Evolutionary conservation across 2,888 invertebrate species (phyloP).

Genomic region (Tillus elongatus): DNA sequence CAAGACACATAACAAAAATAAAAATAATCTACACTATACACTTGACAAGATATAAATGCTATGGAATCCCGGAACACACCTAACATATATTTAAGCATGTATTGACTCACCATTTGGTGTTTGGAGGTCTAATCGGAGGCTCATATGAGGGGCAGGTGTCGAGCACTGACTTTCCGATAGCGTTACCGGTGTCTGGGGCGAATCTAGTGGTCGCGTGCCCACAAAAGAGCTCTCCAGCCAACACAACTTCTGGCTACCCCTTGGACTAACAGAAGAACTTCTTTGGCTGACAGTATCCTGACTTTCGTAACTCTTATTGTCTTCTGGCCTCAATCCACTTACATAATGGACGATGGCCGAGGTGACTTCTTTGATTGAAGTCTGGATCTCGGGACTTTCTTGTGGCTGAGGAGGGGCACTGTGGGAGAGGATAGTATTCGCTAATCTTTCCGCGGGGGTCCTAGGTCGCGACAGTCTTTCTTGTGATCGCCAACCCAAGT

Average conservation of each 20-base stretch:
- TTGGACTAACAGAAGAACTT: slow-evolving; percentile 38
- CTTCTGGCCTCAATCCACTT: slow-evolving; percentile 55
- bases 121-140: slow-evolving; percentile 46
- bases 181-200: slow-evolving; percentile 66
- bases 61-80: too few relatives aligned
- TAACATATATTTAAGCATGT: slow-evolving; percentile 34
- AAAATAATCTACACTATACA: too few relatives aligned
- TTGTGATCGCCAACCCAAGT: slow-evolving; percentile 81
- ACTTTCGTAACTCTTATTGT: slow-evolving; percentile 27
- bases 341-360: slow-evolving; percentile 90
- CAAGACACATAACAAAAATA: too few relatives aligned
- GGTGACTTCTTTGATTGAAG: slow-evolving; percentile 85
- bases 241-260: slow-evolving; percentile 64
- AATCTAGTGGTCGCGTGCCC: slow-evolving; percentile 74
- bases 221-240: slow-evolving; percentile 92
- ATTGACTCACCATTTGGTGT: slow-evolving; percentile 45
- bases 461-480: slow-evolving; percentile 71
- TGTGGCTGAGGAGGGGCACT: slow-evolving; percentile 24
- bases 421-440: slow-evolving; percentile 54
- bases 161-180: slow-evolving; percentile 36
- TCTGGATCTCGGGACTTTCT: slow-evolving; percentile 59
- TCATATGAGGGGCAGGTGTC: slow-evolving; percentile 38
- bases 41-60: too few relatives aligned
- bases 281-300: slow-evolving; percentile 33
- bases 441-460: slow-evolving; percentile 76